Evolutionary conservation across 2,888 invertebrate species (phyloP).

Genomic region (Bellardia pandia): DNA sequence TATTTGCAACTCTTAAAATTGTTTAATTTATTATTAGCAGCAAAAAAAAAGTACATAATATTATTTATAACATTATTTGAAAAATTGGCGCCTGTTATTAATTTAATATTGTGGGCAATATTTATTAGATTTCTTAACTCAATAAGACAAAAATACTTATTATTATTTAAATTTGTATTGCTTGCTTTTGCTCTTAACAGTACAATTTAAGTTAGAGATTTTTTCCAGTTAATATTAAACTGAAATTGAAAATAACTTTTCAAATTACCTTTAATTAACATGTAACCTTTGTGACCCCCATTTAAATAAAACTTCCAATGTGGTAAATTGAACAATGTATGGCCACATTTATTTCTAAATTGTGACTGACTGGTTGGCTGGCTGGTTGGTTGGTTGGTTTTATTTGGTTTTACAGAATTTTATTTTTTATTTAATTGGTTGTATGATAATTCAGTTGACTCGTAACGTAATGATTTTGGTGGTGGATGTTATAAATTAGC

Average conservation of each 20-base stretch:
- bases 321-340: slow-evolving; percentile 39
- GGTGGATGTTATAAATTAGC: slow-evolving; percentile 43
- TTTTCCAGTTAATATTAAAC: neutral
- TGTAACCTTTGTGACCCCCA: slow-evolving; percentile 61
- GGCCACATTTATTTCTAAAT: slow-evolving; percentile 44
- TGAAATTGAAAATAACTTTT: slow-evolving; percentile 56
- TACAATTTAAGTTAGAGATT: neutral
- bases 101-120: slow-evolving; percentile 1
- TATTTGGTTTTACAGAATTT: neutral
- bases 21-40: slow-evolving; percentile 34
- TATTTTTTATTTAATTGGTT: slow-evolving; percentile 11
- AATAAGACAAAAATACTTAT: neutral
- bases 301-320: slow-evolving; percentile 29
- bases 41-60: slow-evolving; percentile 7
- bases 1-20: slow-evolving; percentile 17
- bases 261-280: slow-evolving; percentile 70
- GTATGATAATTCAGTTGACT: slow-evolving; percentile 25
- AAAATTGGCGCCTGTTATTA: slow-evolving; percentile 69
- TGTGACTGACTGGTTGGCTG: slow-evolving; percentile 30
- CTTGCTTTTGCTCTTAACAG: neutral
- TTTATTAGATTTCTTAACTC: slow-evolving; percentile 33
- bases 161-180: neutral
- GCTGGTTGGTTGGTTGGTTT: slow-evolving; percentile 16
- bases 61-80: slow-evolving; percentile 12
- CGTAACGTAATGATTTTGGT: slow-evolving; percentile 18